Evolutionary conservation across 2,888 invertebrate genomes (phyloP), one percentile per base, ranked within the genome.

Genomic region (Colletes collaris): DNA sequence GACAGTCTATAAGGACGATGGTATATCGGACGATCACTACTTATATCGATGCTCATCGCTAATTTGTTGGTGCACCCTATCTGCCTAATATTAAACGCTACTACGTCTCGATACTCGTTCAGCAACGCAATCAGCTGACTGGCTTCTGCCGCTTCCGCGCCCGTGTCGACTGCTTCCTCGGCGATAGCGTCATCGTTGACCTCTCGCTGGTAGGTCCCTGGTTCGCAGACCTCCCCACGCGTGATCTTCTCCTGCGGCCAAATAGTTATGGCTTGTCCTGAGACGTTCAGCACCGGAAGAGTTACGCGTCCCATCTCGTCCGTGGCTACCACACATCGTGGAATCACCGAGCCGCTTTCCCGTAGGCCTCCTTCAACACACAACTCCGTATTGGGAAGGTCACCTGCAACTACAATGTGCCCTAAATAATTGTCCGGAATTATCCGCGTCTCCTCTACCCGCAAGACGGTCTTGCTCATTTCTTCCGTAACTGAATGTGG

Each of bases 401-500:
- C 13, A 1, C 37, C 37, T 16, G 13, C 7, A 10, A 68, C 68
- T 40, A 58, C 13, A 19, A 73, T 58, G 16, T 63, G 58, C 7
- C 73, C 73, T 10, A 73, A 37, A n/a, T 64, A 68, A 16, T 73
- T 73, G 35, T 19, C 35, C 3, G 73, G 73, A 19, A 73, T 73
- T 6, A 68, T 64, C 6, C 37, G 7, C 11, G 8, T 27, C 46
- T 70, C 44, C 0, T 8, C 19, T 0, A 70, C 70, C 8, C 62
- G 55, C 3, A 65, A 13, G 4, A 37, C 19, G n/a, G 71, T 71
- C 40, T 66, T 65, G 4, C n/a, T 11, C 8, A 11, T 5, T 40
- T 55, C 6, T 10, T 49, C n/a, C 11, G 50, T 6, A 5, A 5
- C 16, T 1, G 4, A 16, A 3, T 3, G 6, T 19, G 19, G 53